Evolutionary conservation across 2,113 vertebrate genomes (phyloP).

Genomic region (Ammodytes marinus): DNA sequence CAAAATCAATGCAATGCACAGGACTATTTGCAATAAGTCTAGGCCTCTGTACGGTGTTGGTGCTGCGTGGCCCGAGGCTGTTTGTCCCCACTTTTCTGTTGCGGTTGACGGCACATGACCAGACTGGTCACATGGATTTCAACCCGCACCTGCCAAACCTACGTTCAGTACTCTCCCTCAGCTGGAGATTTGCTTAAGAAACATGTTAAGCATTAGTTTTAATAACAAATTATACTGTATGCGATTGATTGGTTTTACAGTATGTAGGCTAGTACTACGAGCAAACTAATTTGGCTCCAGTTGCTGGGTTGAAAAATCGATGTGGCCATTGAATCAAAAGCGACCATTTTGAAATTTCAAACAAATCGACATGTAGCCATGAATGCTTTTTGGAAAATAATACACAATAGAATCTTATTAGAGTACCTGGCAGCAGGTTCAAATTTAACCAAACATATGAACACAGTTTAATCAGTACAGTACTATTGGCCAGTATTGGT

Average conservation of each 20-base stretch:
- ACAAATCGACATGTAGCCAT: neutral
- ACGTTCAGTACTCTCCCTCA: neutral
- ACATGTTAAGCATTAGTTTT: neutral
- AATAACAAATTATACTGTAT: neutral
- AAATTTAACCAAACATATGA: slow-evolving; percentile 5
- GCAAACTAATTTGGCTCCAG: slow-evolving; percentile 37
- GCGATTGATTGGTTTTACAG: slow-evolving; percentile 7
- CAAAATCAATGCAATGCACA: neutral
- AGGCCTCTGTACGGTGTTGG: slow-evolving; percentile 88
- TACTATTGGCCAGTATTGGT: slow-evolving; percentile 9
- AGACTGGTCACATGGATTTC: slow-evolving; percentile 93
- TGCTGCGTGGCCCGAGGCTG: slow-evolving; percentile 95
- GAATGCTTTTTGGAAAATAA: neutral
- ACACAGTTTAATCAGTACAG: neutral
- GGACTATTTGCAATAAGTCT: neutral
- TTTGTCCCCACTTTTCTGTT: slow-evolving; percentile 99
- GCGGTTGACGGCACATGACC: slow-evolving; percentile 99
- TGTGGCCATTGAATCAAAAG: slow-evolving; percentile 93
- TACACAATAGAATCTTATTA: neutral
- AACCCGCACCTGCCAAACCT: slow-evolving; percentile 80
- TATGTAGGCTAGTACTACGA: neutral
- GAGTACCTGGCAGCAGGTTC: neutral
- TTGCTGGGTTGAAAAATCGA: slow-evolving; percentile 90
- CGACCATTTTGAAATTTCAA: slow-evolving; percentile 88
- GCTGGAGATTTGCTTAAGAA: neutral